phyloP scores from a whole-genome alignment of 2,113 vertebrate genomes.

The Phrynosoma blainvillii region DNA sequence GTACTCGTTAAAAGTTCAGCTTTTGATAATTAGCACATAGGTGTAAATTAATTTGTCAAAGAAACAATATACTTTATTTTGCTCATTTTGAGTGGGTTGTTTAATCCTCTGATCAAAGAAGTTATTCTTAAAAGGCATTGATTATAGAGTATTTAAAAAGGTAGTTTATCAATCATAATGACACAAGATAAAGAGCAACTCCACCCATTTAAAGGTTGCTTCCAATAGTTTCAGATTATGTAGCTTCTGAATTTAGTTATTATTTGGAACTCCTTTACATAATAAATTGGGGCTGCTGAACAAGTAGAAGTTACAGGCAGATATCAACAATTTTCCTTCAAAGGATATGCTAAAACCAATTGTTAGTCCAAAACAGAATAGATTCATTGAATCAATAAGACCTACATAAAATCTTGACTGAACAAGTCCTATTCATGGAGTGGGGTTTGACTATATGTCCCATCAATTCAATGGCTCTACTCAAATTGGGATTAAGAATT shows the following conservation, averaged over 20 bases:
- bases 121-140: slow-evolving; percentile 17
- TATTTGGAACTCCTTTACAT: background rate
- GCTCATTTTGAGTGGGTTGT: slow-evolving; percentile 49
- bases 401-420: too few species aligned
- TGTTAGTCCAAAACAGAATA: too few species aligned
- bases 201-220: background rate
- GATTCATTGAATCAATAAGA: too few species aligned
- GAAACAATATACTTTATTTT: slow-evolving; percentile 54
- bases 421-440: too few species aligned
- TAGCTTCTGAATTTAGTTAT: background rate
- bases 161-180: slow-evolving; percentile 42
- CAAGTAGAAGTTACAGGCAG: background rate
- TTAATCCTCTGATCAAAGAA: slow-evolving; percentile 49
- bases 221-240: slow-evolving; percentile 1
- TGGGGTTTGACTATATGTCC: too few species aligned
- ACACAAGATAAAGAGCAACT: slow-evolving; percentile 34
- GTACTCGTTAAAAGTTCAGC: slow-evolving; percentile 49
- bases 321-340: background rate
- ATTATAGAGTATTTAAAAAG: slow-evolving; percentile 23
- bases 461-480: too few species aligned
- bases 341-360: too few species aligned
- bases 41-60: slow-evolving; percentile 72
- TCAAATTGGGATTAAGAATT: too few species aligned
- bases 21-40: slow-evolving; percentile 63
- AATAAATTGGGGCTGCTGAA: background rate